These are phyloP conservation scores for Caligus rogercresseyi DNA, from an alignment of 1,140 invertebrate genomes.

Conservation along the genomic window DNA sequence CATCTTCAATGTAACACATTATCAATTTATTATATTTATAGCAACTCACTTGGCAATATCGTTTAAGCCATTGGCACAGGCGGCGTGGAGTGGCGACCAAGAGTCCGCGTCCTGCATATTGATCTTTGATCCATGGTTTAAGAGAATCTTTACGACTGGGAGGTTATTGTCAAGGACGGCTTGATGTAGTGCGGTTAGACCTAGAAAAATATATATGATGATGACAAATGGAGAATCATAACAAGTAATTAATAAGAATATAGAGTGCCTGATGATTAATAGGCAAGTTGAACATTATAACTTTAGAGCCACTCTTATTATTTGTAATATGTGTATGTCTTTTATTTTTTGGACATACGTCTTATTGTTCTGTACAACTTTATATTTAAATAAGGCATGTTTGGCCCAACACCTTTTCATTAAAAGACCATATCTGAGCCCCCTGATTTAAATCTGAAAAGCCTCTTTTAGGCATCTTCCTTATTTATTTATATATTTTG, in stretches of 20 bases:
- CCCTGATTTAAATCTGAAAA: too few relatives aligned
- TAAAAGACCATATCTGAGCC: too few relatives aligned
- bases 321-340: too few relatives aligned
- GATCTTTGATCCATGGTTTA: conserved; percentile 17
- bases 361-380: too few relatives aligned
- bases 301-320: too few relatives aligned
- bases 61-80: conserved; percentile 15
- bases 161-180: conserved; percentile 21
- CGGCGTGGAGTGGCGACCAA: conserved; percentile 19
- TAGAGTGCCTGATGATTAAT: not conserved
- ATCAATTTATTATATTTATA: too few relatives aligned
- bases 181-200: conserved; percentile 17
- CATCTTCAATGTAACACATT: not conserved
- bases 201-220: conserved; percentile 4
- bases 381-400: too few relatives aligned
- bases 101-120: conserved; percentile 11
- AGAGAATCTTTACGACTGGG: conserved; percentile 17
- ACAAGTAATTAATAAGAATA: not conserved
- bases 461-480: too few relatives aligned
- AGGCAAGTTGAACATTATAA: not conserved
- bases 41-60: conserved; percentile 17
- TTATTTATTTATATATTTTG: too few relatives aligned
- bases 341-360: too few relatives aligned
- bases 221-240: too few relatives aligned
- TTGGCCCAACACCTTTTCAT: too few relatives aligned